Evolutionary conservation across 2,888 invertebrate species (phyloP).

Genomic region (Pheosia gnoma): DNA sequence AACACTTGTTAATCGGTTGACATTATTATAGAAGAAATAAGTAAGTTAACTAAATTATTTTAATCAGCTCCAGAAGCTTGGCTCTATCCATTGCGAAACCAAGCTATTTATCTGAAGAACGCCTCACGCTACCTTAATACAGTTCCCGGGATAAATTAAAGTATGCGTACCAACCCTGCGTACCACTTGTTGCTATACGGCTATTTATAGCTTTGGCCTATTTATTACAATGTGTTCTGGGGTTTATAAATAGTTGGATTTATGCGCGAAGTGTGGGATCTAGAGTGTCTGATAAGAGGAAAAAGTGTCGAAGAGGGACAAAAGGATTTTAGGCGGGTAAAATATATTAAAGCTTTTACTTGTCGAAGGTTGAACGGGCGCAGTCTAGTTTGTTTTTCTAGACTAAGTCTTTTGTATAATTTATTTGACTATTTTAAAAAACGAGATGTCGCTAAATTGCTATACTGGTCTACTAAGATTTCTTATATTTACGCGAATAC

Average conservation of each 20-base stretch:
- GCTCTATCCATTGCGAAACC: no score
- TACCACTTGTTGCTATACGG: conserved; percentile 54
- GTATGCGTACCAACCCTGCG: conserved; percentile 23
- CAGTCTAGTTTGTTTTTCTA: background rate
- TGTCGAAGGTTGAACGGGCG: background rate
- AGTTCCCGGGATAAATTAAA: background rate
- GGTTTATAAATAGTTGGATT: conserved; percentile 32
- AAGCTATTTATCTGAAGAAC: no score
- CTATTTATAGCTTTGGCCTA: conserved; percentile 48
- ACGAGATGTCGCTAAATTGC: no score
- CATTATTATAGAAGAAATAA: no score
- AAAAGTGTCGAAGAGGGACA: background rate
- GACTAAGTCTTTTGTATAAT: no score
- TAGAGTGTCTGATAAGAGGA: background rate
- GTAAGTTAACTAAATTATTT: no score
- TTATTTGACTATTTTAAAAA: no score
- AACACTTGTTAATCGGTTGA: no score
- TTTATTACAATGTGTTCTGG: conserved; percentile 28
- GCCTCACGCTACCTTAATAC: no score
- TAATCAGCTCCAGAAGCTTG: no score
- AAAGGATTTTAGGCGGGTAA: background rate
- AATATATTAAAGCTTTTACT: background rate
- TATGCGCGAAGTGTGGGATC: conserved; percentile 24
- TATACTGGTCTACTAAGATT: no score
- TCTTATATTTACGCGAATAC: no score